Evolutionary conservation across 1,140 invertebrate genomes (phyloP).

Genomic region (Penaeus vannamei): DNA sequence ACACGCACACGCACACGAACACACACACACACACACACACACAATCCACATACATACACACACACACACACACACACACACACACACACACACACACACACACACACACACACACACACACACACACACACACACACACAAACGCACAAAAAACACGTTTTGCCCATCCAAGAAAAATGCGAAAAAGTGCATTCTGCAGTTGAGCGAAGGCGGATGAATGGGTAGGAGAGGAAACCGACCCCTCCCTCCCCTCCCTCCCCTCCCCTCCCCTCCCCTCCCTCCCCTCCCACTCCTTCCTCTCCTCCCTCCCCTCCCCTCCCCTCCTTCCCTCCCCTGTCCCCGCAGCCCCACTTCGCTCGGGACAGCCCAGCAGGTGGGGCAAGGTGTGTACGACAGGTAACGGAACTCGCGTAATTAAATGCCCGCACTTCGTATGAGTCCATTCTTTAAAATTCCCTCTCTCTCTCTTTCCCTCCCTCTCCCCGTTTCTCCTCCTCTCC

Average conservation of each 20-base stretch:
- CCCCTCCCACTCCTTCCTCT: background rate
- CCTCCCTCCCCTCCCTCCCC: background rate
- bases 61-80: too few species aligned
- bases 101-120: background rate
- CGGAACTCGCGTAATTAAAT: too few species aligned
- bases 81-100: background rate
- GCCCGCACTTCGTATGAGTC: background rate
- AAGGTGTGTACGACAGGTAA: too few species aligned
- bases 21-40: background rate
- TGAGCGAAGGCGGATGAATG: too few species aligned
- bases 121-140: background rate
- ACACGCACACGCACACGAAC: background rate
- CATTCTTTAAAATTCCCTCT: background rate
- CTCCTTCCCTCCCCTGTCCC: background rate
- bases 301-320: background rate
- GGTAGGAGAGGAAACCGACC: background rate
- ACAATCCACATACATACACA: background rate
- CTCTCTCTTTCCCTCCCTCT: conserved; percentile 4
- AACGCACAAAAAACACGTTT: too few species aligned
- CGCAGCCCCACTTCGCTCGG: background rate
- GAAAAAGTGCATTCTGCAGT: too few species aligned
- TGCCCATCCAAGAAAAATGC: too few species aligned
- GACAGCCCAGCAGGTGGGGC: too few species aligned
- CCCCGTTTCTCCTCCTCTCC: background rate
- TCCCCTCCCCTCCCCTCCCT: background rate